A percentile compares a stretch with the other conserved stretches of the same genome.
Conservation (phyloP, 2,113 vertebrate species). For the Arizona elegans region DNA sequence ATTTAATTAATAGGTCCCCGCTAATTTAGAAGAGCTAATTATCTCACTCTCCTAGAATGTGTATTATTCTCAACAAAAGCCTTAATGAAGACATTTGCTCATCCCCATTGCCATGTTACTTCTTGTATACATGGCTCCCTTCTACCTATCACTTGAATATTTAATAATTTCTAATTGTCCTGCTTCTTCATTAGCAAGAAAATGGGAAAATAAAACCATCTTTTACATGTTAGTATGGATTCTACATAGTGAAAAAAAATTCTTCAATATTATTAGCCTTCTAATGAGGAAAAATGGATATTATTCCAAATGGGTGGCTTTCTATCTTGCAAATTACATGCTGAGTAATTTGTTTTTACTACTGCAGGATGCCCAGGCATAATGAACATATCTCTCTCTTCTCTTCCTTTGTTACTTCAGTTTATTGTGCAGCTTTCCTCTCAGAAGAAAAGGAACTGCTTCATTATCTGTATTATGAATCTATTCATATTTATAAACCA, state of each 20-base stretch:
- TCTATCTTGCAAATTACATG: neutral
- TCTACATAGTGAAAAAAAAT: neutral
- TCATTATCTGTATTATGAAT: conserved; percentile 20
- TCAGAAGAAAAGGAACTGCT: neutral
- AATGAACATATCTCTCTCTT: neutral
- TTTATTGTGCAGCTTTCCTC: neutral
- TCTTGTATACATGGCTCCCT: neutral
- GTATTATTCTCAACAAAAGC: neutral
- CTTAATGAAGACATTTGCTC: neutral
- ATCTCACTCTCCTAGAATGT: neutral
- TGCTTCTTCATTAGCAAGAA: neutral
- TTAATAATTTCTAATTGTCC: neutral
- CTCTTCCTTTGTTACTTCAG: neutral
- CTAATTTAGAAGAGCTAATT: conserved; percentile 1
- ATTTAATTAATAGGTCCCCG: neutral
- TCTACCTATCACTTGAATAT: neutral
- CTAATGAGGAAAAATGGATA: neutral
- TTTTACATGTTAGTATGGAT: neutral
- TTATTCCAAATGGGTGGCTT: neutral
- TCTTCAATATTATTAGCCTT: neutral
- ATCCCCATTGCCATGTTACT: neutral
- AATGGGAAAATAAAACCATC: neutral
- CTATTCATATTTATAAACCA: conserved; percentile 28
- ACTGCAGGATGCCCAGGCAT: neutral
- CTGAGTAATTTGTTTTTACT: conserved; percentile 27